phyloP scores from a whole-genome alignment of 2,888 invertebrate species.

The Eucera pruinosa region DNA sequence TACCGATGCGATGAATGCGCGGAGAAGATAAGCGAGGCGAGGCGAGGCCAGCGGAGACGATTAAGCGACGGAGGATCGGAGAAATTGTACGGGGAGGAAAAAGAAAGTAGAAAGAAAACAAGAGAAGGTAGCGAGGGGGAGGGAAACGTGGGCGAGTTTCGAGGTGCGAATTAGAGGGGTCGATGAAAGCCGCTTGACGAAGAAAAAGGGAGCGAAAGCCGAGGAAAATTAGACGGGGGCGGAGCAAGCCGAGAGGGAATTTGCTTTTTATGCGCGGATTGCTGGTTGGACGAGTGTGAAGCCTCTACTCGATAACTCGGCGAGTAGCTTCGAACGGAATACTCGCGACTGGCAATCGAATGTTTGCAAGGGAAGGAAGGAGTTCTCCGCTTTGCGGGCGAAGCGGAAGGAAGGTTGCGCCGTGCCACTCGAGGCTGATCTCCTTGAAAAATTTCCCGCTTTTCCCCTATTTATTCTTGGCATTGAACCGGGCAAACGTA shows the following conservation, averaged over 20 bases:
- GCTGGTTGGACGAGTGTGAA: conserved; percentile 16
- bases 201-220: too few species aligned
- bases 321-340: conserved; percentile 32
- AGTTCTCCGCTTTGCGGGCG: too few species aligned
- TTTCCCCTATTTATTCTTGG: conserved; percentile 35
- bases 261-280: conserved; percentile 4
- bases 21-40: background rate
- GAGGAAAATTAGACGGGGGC: too few species aligned
- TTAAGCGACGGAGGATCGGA: background rate
- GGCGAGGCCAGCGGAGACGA: background rate
- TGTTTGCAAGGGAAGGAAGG: conserved; percentile 20
- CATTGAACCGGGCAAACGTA: conserved; percentile 21
- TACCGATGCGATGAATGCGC: background rate
- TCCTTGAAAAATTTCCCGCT: conserved; percentile 39
- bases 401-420: too few species aligned
- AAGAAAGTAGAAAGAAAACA: too few species aligned
- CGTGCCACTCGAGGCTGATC: background rate
- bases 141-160: background rate
- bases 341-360: conserved; percentile 56
- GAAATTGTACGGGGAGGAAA: too few species aligned
- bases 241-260: background rate
- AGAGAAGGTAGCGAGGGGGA: background rate
- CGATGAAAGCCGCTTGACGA: background rate
- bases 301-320: conserved; percentile 36
- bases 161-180: background rate